phyloP scores from a whole-genome alignment of 2,888 invertebrate genomes.

The Eupithecia subfuscata region DNA sequence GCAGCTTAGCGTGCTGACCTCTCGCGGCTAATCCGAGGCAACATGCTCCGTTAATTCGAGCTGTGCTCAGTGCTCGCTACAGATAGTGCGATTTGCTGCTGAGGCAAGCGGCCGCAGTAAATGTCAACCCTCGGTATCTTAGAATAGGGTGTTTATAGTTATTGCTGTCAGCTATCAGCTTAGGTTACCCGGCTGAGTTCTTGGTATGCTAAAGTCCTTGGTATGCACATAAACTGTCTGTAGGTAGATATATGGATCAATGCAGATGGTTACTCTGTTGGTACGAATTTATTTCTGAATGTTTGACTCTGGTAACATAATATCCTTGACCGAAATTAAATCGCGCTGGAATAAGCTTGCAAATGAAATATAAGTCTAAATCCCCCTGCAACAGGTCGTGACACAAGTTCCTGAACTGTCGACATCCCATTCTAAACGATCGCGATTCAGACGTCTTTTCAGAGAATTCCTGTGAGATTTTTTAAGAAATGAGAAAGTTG shows the following conservation, averaged over 20 bases:
- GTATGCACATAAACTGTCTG: not conserved
- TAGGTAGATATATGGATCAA: not conserved
- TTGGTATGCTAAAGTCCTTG: not conserved
- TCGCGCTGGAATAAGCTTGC: not conserved
- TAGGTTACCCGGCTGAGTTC: not conserved
- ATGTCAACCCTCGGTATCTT: conserved; percentile 17
- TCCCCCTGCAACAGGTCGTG: not conserved
- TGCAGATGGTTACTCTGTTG: not conserved
- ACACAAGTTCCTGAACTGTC: not conserved
- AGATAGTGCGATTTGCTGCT: conserved; percentile 23
- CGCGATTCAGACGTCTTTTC: not conserved
- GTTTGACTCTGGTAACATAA: too few species aligned
- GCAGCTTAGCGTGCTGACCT: conserved; percentile 8
- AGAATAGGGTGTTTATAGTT: conserved; percentile 17
- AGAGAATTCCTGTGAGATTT: not conserved
- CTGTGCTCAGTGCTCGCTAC: conserved; percentile 8
- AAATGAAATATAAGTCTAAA: not conserved
- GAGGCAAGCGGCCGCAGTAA: conserved; percentile 4
- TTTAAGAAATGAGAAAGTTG: not conserved
- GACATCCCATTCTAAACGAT: not conserved
- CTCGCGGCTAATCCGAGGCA: conserved; percentile 20
- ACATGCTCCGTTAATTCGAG: conserved; percentile 24
- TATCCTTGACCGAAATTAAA: too few species aligned
- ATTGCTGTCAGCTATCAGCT: not conserved
- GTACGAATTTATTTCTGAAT: not conserved